phyloP scores from a whole-genome alignment of 2,113 vertebrate species.

The Diphyllodes magnificus region DNA sequence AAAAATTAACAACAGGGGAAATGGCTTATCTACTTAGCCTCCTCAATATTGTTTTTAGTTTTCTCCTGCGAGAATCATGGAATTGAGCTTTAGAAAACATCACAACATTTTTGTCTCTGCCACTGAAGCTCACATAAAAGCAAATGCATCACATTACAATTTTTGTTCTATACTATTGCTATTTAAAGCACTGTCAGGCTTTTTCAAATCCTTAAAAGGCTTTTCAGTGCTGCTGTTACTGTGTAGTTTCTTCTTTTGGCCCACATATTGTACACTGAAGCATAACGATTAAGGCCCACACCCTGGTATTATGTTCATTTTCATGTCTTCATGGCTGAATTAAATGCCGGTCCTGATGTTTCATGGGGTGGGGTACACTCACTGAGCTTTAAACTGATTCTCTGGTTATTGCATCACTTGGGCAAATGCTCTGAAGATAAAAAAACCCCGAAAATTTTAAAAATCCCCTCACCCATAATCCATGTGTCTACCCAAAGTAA shows the following conservation, averaged over 20 bases:
- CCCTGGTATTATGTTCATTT: background rate
- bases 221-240: constrained; percentile 1
- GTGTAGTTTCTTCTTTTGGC: constrained; percentile 39
- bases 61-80: background rate
- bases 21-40: background rate
- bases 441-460: background rate
- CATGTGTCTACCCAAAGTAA: background rate
- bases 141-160: background rate
- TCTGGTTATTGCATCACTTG: background rate
- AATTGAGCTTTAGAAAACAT: background rate
- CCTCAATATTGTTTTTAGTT: background rate
- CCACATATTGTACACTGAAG: background rate
- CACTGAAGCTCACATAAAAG: background rate
- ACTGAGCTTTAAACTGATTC: constrained; percentile 6
- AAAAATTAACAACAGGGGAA: background rate
- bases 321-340: background rate
- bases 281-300: background rate
- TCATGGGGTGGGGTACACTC: background rate
- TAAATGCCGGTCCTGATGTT: background rate
- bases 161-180: background rate
- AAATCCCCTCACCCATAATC: background rate
- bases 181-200: constrained; percentile 19
- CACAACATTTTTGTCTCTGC: background rate
- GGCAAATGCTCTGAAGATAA: background rate
- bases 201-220: constrained; percentile 20